Evolutionary conservation across 2,113 vertebrate genomes (phyloP), one percentile per base, ranked within the genome.

Genomic region (Cacatua alba): DNA sequence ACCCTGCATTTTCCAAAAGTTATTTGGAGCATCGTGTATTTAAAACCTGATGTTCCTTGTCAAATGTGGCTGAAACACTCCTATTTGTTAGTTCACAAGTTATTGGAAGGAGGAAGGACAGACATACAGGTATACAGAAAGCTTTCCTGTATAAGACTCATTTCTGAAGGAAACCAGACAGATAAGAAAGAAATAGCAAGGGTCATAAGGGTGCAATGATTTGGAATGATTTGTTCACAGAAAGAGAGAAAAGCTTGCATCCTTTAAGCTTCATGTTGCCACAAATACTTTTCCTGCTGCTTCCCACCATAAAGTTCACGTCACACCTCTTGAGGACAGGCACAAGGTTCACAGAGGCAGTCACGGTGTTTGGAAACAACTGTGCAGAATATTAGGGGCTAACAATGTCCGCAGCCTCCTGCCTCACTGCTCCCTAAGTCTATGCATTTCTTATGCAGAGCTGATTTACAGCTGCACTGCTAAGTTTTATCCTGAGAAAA

Each of bases 401-500:
- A 92, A 86, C 0, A 1, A 44, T 3, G 4, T 71, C 65, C 41
- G 35, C 80, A 78, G 69, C 72, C 64, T 94, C 51, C 64, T 59
- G 82, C 51, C 55, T 89, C 65, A 9, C 48, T 1, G 4, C 53
- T 81, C 77, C 39, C 51, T 33, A 21, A 53, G 25, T 37, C 72
- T 48, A 21, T 68, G 51, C 35, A 89, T 89, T 82, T 89, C 88
- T 75, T 76, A 86, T 78, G 55, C 83, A 92, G 83, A 68, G 43
- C 65, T 78, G 77, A 84, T 89, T 83, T 91, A 82, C 60, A 78
- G 72, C 86, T 91, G 55, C 77, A 52, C 49, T 63, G 64, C 49
- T 84, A 86, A 89, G 60, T 92, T 92, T 91, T 78, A 60, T 68
- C 69, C 69, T 64, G 46, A 46, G 55, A 74, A 90, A 87, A 92